These are phyloP conservation scores for Paracentrotus lividus DNA, from an alignment of 53 echinoderm and acorn worm species.

Conservation along the genomic window DNA sequence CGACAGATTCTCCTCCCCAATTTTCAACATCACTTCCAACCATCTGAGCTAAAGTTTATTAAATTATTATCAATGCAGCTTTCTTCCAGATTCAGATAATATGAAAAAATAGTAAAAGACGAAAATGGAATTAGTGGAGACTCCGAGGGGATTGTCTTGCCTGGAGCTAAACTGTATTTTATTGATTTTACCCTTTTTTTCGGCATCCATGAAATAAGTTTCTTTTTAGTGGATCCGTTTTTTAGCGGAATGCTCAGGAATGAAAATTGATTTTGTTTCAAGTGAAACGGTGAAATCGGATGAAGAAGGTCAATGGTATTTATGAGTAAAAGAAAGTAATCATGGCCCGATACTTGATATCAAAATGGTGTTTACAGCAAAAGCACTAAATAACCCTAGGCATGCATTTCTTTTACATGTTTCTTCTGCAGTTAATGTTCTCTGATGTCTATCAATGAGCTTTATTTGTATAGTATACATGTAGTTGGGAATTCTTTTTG, in stretches of 20 bases:
- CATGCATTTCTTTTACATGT: no score
- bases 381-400: no score
- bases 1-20: no score
- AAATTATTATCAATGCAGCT: neutral
- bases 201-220: neutral
- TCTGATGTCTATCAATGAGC: no score
- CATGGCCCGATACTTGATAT: neutral
- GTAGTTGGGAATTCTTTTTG: no score
- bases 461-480: no score
- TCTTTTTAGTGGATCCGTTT: neutral
- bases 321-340: neutral
- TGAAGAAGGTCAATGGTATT: neutral
- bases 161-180: neutral
- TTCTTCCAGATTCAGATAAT: neutral
- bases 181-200: neutral
- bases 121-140: neutral
- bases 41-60: no score
- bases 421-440: no score
- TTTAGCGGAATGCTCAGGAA: neutral
- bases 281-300: conserved; percentile 10
- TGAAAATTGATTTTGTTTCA: conserved; percentile 1
- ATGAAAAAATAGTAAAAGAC: neutral
- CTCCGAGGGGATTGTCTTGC: neutral
- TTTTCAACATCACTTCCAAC: no score
- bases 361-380: neutral